Conservation (phyloP, 2,113 vertebrate genomes). For the Albula goreensis region DNA sequence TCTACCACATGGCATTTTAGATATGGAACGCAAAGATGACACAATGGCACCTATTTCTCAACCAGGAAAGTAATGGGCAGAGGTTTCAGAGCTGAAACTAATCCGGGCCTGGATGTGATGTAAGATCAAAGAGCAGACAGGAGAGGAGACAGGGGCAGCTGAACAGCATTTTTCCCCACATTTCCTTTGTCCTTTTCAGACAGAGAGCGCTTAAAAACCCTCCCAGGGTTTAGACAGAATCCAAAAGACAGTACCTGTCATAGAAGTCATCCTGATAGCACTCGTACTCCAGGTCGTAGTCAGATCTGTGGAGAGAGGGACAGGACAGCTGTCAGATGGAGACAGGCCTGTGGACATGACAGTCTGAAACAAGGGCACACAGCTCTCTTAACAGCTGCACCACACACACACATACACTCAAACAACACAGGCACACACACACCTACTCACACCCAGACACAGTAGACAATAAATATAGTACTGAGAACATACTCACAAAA, state of each 20-base stretch:
- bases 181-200: constrained; percentile 31
- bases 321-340: constrained; percentile 18
- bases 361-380: constrained; percentile 16
- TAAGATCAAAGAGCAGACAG: constrained; percentile 4
- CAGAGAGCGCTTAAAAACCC: constrained; percentile 21
- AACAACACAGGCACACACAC: neutral
- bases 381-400: constrained; percentile 26
- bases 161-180: neutral
- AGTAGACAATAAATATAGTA: neutral
- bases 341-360: neutral
- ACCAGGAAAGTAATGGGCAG: neutral
- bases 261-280: constrained; percentile 74
- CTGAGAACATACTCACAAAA: constrained; percentile 2
- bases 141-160: neutral
- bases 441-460: neutral
- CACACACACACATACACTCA: neutral
- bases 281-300: constrained; percentile 73
- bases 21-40: neutral
- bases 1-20: neutral
- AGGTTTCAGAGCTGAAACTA: neutral
- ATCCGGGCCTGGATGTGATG: neutral
- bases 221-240: constrained; percentile 29
- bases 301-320: constrained; percentile 58
- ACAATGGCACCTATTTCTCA: neutral
- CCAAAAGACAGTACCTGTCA: constrained; percentile 70